Evolutionary conservation across 2,888 invertebrate genomes (phyloP).

Genomic region (Perdita meconis): DNA sequence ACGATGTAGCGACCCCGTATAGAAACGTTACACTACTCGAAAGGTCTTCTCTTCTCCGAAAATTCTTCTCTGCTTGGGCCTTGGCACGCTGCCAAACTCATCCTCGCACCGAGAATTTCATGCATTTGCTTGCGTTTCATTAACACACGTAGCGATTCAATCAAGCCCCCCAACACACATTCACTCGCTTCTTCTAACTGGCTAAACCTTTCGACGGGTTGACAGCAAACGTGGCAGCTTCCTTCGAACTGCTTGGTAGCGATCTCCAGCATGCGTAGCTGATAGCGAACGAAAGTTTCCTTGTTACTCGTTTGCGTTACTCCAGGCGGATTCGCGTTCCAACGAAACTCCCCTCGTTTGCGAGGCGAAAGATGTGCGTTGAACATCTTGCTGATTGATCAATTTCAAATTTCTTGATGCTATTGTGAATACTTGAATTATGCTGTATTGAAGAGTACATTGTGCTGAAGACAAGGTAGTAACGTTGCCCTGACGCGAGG

Average conservation of each 20-base stretch:
- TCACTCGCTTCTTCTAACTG: conserved; percentile 50
- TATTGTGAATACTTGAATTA: too few relatives aligned
- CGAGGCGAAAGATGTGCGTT: background rate
- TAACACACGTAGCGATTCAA: conserved; percentile 17
- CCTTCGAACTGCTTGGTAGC: conserved; percentile 36
- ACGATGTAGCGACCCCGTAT: conserved; percentile 30
- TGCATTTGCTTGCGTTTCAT: conserved; percentile 16
- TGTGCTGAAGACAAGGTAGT: too few relatives aligned
- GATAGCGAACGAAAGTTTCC: conserved; percentile 20
- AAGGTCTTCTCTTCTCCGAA: conserved; percentile 18
- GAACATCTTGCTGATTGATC: background rate
- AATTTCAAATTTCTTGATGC: conserved; percentile 4
- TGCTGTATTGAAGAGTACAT: too few relatives aligned
- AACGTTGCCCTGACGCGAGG: too few relatives aligned
- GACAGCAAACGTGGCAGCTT: conserved; percentile 22
- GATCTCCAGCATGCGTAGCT: conserved; percentile 21
- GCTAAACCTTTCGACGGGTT: conserved; percentile 35
- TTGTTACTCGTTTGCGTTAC: conserved; percentile 26
- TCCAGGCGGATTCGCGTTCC: background rate
- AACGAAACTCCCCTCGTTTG: conserved; percentile 5
- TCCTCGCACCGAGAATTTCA: conserved; percentile 30
- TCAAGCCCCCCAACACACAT: conserved; percentile 11
- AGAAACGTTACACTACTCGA: conserved; percentile 22
- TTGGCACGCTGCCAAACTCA: conserved; percentile 37
- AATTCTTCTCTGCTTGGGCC: conserved; percentile 37